Evolutionary conservation across 2,797 vertebrate genomes (phyloP).

Genomic region (Phylloscopus collybita): DNA sequence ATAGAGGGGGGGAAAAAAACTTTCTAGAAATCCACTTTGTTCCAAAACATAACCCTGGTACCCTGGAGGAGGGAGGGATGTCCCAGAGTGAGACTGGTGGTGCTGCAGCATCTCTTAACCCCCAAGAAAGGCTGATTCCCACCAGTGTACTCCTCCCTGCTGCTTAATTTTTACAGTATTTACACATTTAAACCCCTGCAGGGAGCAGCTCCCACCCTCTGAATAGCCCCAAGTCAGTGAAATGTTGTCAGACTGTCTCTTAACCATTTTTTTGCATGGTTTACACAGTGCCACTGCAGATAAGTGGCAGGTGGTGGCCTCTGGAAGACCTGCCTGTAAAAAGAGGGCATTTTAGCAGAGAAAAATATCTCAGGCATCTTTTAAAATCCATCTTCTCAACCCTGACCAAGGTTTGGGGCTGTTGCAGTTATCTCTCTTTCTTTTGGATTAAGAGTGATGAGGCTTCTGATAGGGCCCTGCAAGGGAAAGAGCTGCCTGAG

Average conservation of each 20-base stretch:
- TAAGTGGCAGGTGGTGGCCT: conserved; percentile 14
- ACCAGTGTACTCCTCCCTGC: not conserved
- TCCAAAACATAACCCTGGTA: not conserved
- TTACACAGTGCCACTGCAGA: not conserved
- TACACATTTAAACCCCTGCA: not conserved
- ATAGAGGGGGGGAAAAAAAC: not conserved
- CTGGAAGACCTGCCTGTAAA: not conserved
- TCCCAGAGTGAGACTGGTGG: not conserved
- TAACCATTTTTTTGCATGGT: not conserved
- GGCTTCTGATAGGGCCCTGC: not conserved
- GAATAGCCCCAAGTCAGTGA: not conserved
- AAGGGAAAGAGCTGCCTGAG: conserved; percentile 15
- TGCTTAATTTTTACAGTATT: not conserved
- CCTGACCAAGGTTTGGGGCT: not conserved
- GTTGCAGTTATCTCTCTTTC: not conserved
- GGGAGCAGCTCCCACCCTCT: not conserved
- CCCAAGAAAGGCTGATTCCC: not conserved
- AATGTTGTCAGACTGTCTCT: not conserved
- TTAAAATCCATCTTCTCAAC: not conserved
- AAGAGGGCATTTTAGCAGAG: not conserved
- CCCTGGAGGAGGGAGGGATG: not conserved
- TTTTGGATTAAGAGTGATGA: not conserved
- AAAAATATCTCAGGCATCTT: not conserved
- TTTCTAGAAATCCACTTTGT: not conserved
- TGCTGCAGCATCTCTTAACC: not conserved